Evolutionary conservation across 1,140 invertebrate species (phyloP).

Genomic region (Bombus pascuorum): DNA sequence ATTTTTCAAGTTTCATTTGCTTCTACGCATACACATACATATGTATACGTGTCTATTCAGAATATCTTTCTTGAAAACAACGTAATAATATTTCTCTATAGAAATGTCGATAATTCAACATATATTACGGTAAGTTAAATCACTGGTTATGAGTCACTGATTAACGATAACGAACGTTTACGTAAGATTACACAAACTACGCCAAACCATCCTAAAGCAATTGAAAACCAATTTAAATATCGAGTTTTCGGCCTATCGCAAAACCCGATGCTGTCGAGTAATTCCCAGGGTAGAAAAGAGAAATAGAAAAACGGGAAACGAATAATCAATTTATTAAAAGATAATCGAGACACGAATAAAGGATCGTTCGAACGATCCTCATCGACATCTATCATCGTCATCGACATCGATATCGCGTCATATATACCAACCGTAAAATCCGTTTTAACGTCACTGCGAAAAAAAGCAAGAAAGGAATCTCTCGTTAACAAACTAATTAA

Average conservation of each 20-base stretch:
- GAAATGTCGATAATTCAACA: not conserved
- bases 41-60: no score
- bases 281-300: not conserved
- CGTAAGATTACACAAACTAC: not conserved
- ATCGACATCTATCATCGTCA: constrained; percentile 4
- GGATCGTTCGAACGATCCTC: not conserved
- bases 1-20: not conserved
- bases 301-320: not conserved
- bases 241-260: constrained; percentile 42
- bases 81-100: not conserved
- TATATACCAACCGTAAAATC: not conserved
- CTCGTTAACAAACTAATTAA: not conserved
- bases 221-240: constrained; percentile 14
- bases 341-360: not conserved
- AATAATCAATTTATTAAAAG: constrained; percentile 5
- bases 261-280: not conserved
- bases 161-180: no score
- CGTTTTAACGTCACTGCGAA: not conserved
- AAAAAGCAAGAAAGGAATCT: no score
- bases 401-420: constrained; percentile 11
- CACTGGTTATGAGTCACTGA: no score
- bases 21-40: no score
- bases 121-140: no score
- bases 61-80: not conserved
- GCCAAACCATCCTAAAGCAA: not conserved